phyloP scores from a whole-genome alignment of 2,113 vertebrate species.

The Verasper variegatus region DNA sequence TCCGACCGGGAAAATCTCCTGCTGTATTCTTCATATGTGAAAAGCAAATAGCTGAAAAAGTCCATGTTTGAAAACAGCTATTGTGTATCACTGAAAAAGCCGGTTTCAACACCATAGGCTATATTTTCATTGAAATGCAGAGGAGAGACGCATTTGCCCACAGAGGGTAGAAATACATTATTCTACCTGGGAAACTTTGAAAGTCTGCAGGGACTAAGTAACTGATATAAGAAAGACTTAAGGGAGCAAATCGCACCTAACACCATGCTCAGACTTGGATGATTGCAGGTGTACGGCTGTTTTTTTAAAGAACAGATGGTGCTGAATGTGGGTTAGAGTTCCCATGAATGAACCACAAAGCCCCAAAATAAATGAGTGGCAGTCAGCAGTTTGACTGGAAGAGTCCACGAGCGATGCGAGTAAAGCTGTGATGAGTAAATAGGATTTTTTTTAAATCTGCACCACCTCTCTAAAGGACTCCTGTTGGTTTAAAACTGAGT shows the following conservation, averaged over 20 bases:
- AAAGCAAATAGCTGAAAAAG: too few species aligned
- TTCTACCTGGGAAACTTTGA: background rate
- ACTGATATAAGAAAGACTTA: background rate
- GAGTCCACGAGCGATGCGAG: background rate
- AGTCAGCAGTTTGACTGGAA: background rate
- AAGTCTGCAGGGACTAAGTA: background rate
- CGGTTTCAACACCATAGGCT: background rate
- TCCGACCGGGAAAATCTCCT: too few species aligned
- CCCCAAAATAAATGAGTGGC: constrained; percentile 22
- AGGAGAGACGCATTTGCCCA: background rate
- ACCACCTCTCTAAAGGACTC: constrained; percentile 5
- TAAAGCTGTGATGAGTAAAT: background rate
- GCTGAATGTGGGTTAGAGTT: background rate
- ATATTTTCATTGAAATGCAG: background rate
- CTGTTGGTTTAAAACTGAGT: constrained; percentile 16
- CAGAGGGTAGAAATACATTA: background rate
- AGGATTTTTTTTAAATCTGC: background rate
- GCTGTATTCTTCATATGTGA: too few species aligned
- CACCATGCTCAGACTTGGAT: background rate
- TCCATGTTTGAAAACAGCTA: too few species aligned
- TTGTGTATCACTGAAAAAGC: background rate
- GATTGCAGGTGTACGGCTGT: background rate
- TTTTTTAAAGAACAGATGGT: background rate
- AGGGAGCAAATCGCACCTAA: background rate
- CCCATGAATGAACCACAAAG: background rate